Evolutionary conservation across 2,888 invertebrate species (phyloP), one percentile per base, ranked within the genome.

Genomic region (Pinctada fucata): DNA sequence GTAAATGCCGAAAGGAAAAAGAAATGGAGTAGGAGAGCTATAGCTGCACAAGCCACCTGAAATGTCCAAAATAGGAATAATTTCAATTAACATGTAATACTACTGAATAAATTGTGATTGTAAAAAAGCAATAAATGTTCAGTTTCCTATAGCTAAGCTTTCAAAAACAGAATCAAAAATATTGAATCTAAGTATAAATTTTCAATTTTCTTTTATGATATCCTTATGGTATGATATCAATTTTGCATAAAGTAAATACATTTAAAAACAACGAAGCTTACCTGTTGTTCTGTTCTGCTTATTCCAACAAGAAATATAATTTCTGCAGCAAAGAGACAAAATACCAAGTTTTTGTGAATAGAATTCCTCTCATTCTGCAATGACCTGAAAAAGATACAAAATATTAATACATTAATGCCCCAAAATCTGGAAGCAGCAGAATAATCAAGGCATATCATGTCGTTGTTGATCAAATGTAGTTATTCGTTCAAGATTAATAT

Each of bases 341-440:
- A 86, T 13, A 85, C 88, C 70, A 90, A 81, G 71, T 90, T 86
- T 80, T 89, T 89, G 83, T 90, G 90, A 72, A 90, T 90, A 2
- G 88, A 85, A 77, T 89, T 90, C 16, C 90, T 84, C 78, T 89
- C 89, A 4, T 88, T 87, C 74, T 88, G 89, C 1, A 89, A 80
- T 5, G 88, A 77, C 16, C 90, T 90, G 84, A 16, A 83, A 86
- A 58, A 73, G 3, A 73, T 63, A 67, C n/a, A 71, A 31, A 10
- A 58, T 58, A 58, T 31, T 31, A 31, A 31, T 31, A 31, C 1
- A 31, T 31, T 31, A 31, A 31, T 31, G 31, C 31, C 31, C 31
- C 1, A 31, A 31, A 31, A 31, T 31, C 31, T 31, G 31, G 31
- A 31, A 31, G 31, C 31, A 31, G 31, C 31, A 31, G 31, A 31